These are phyloP conservation scores for Cantharis flavilabris DNA, from an alignment of 2,888 invertebrate species.

Conservation along the genomic window DNA sequence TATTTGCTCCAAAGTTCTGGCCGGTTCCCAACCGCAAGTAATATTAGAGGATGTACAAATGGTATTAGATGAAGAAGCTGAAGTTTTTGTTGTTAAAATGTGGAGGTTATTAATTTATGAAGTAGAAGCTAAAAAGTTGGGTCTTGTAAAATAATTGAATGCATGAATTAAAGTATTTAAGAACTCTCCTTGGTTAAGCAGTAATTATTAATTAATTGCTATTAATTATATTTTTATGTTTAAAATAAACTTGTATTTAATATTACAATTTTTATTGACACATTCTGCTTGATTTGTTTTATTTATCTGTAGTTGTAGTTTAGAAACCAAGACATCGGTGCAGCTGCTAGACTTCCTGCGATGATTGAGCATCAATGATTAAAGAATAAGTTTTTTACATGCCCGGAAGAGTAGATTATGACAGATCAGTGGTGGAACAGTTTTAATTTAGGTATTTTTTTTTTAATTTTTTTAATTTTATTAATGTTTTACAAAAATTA, in stretches of 20 bases:
- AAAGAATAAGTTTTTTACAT: too few species aligned
- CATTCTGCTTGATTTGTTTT: background rate
- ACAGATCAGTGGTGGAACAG: too few species aligned
- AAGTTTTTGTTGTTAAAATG: constrained; percentile 99
- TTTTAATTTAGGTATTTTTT: too few species aligned
- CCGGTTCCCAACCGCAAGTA: constrained; percentile 89
- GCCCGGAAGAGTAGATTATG: too few species aligned
- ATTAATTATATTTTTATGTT: constrained; percentile 8
- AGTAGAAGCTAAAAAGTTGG: constrained; percentile 97
- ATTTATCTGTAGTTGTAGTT: background rate
- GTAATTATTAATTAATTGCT: background rate
- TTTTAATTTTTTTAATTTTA: too few species aligned
- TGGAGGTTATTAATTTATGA: constrained; percentile 99
- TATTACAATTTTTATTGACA: background rate
- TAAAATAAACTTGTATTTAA: constrained; percentile 2
- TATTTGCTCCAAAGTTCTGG: constrained; percentile 97
- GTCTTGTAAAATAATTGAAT: constrained; percentile 71
- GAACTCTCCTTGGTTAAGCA: background rate
- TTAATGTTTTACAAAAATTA: too few species aligned
- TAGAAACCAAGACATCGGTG: too few species aligned
- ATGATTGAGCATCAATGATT: too few species aligned
- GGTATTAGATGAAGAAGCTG: constrained; percentile 99
- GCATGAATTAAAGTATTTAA: background rate
- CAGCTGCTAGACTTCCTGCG: too few species aligned
- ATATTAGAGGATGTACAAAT: constrained; percentile 98